Evolutionary conservation across 2,797 vertebrate species (phyloP).

Genomic region (Meriones psammophilus): DNA sequence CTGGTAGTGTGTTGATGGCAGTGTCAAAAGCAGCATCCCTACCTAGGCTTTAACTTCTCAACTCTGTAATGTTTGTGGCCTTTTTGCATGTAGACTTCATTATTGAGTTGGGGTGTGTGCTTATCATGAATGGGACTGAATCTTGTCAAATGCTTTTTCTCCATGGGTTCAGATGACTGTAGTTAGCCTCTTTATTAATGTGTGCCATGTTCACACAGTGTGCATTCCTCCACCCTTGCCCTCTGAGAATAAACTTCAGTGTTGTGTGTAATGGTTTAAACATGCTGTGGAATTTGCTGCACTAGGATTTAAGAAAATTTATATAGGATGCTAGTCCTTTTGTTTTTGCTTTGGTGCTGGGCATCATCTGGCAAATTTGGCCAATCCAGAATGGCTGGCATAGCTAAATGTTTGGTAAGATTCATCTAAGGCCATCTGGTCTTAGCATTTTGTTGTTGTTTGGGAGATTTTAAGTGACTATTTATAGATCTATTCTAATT

Average conservation of each 20-base stretch:
- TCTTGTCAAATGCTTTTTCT: not conserved
- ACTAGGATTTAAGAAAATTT: not conserved
- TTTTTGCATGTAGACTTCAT: not conserved
- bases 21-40: not conserved
- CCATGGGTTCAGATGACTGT: not conserved
- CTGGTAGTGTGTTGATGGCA: not conserved
- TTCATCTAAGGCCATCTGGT: slow-evolving; percentile 10
- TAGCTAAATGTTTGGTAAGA: not conserved
- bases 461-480: not conserved
- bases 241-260: not conserved
- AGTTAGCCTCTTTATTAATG: not conserved
- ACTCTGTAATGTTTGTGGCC: not conserved
- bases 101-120: not conserved
- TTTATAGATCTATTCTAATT: not conserved
- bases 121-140: no score
- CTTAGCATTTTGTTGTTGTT: not conserved
- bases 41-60: not conserved
- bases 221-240: not conserved
- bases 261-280: not conserved
- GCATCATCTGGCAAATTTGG: not conserved
- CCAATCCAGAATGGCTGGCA: not conserved
- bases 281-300: not conserved
- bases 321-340: not conserved
- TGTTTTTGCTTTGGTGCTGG: not conserved
- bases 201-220: not conserved